Conservation (phyloP, 2,113 vertebrate genomes). For the Urocynchramus pylzowi region DNA sequence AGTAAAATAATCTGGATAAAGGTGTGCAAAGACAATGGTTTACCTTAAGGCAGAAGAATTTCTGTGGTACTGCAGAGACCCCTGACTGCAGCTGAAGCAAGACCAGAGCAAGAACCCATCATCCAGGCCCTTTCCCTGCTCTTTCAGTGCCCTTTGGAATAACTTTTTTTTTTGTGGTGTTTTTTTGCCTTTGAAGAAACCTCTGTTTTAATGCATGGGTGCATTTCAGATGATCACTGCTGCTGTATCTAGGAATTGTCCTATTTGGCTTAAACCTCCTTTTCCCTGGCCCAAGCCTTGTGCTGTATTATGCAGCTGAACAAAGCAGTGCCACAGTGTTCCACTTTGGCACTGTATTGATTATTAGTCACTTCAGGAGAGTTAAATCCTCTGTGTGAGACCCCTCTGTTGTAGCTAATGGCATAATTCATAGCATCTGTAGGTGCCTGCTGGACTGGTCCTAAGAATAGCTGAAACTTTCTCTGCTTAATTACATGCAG, state of each 20-base stretch:
- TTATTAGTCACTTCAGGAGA: background rate
- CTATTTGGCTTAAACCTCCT: background rate
- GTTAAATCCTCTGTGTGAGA: background rate
- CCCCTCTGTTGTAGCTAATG: background rate
- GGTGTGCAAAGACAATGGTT: background rate
- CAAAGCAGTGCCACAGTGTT: background rate
- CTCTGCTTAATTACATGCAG: slow-evolving; percentile 6
- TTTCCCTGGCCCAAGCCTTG: background rate
- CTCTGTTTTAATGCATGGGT: background rate
- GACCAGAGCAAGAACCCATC: background rate
- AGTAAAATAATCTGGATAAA: background rate
- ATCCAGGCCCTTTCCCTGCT: background rate
- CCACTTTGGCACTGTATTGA: background rate
- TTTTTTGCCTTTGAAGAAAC: background rate
- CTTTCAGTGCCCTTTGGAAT: background rate
- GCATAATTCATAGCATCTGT: slow-evolving; percentile 12
- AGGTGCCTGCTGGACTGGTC: background rate
- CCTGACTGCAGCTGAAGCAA: background rate
- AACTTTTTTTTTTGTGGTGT: background rate
- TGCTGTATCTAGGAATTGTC: background rate
- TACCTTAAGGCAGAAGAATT: background rate
- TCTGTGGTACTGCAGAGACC: background rate
- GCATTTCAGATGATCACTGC: background rate
- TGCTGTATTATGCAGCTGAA: background rate
- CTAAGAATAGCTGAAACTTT: background rate